Percentiles rank a stretch among this genome's conserved stretches.
phyloP scores from a whole-genome alignment of 2,797 vertebrate genomes.

The Fratercula arctica region DNA sequence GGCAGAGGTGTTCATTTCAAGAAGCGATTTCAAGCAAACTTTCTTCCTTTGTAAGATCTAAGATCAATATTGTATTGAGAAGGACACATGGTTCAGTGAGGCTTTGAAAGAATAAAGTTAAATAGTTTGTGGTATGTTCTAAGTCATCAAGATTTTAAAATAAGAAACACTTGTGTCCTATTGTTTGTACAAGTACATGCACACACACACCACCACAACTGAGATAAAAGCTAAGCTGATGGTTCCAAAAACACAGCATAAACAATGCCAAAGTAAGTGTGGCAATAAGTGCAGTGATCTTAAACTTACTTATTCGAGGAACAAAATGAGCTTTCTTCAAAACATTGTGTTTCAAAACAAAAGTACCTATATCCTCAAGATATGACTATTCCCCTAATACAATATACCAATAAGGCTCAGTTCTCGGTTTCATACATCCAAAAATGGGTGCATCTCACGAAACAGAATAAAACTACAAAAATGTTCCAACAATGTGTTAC shows the following conservation, averaged over 20 bases:
- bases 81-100: background rate
- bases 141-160: constrained; percentile 54
- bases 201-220: background rate
- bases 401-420: background rate
- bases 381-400: background rate
- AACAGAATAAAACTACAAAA: background rate
- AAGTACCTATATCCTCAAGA: background rate
- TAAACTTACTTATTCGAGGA: background rate
- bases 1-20: background rate
- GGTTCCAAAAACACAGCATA: background rate
- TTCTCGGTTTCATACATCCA: background rate
- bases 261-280: background rate
- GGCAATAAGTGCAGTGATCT: background rate
- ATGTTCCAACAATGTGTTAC: background rate
- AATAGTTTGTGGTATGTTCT: background rate
- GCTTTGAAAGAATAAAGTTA: background rate
- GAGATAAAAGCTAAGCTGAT: constrained; percentile 25
- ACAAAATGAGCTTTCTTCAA: background rate
- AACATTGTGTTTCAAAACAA: background rate
- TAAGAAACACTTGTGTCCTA: constrained; percentile 40
- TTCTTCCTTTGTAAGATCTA: background rate
- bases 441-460: background rate
- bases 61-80: background rate
- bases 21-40: background rate
- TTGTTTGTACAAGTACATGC: constrained; percentile 36